These are phyloP conservation scores for Amblyraja radiata DNA, from an alignment of 2,797 vertebrate species.

Conservation along the genomic window DNA sequence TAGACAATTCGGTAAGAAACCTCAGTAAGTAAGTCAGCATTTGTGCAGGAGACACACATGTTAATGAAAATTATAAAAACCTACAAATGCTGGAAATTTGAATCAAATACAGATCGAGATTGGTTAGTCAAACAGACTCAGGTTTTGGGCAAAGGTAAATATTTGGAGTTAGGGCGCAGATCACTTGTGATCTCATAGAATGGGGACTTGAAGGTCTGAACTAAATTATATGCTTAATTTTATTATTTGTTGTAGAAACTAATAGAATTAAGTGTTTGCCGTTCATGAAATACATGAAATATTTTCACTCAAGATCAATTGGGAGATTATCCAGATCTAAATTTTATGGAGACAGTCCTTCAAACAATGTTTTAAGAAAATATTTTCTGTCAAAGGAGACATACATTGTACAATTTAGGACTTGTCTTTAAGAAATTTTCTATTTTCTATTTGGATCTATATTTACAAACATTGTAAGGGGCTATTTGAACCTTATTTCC, in stretches of 20 bases:
- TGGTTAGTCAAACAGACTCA: background rate
- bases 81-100: too few species aligned
- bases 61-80: background rate
- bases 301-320: background rate
- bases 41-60: background rate
- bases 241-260: background rate
- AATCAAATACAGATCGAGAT: too few species aligned
- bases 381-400: background rate
- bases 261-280: background rate
- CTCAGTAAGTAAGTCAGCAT: background rate
- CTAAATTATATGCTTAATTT: background rate
- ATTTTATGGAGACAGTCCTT: background rate
- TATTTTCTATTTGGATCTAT: background rate
- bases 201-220: background rate
- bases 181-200: background rate
- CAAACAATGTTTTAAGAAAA: background rate
- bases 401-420: background rate
- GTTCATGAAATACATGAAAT: background rate
- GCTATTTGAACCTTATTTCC: background rate
- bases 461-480: background rate
- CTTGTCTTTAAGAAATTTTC: background rate
- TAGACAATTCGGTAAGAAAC: background rate
- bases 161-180: too few species aligned
- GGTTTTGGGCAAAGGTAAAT: background rate
- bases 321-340: background rate